Conservation (phyloP, 2,797 vertebrate genomes). For the Psittacula derbiana region DNA sequence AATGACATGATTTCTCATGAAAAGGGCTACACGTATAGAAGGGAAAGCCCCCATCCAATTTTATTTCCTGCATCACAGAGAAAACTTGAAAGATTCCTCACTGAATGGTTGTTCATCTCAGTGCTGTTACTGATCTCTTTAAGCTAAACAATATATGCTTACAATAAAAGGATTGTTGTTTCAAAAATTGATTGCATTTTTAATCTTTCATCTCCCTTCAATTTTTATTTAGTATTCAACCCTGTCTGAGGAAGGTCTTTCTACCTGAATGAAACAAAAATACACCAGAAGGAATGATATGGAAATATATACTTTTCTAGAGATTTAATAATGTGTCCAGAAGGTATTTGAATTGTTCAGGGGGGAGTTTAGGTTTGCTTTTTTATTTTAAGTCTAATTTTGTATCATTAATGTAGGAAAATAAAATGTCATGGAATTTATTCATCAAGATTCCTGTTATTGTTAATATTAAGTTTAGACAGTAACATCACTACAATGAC, state of each 20-base stretch:
- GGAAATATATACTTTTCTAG: not conserved
- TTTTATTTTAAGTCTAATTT: not conserved
- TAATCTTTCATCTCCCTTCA: not conserved
- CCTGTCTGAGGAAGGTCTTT: not conserved
- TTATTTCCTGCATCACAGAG: not conserved
- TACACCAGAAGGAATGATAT: not conserved
- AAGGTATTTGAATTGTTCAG: not conserved
- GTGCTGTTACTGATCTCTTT: not conserved
- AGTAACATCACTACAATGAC: not conserved
- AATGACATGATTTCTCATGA: constrained; percentile 52
- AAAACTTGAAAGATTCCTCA: constrained; percentile 1
- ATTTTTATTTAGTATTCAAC: not conserved
- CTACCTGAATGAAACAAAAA: not conserved
- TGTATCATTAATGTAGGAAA: not conserved
- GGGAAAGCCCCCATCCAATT: not conserved
- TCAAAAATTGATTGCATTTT: constrained; percentile 19
- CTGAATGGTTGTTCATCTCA: not conserved
- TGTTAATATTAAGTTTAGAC: not conserved
- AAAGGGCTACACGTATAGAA: constrained; percentile 19
- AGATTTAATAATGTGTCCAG: not conserved
- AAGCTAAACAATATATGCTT: not conserved
- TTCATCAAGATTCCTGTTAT: not conserved
- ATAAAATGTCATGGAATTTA: not conserved
- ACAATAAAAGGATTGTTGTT: not conserved
- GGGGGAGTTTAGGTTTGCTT: not conserved